Conservation (phyloP, 2,113 vertebrate species). For the Xenopus tropicalis region DNA sequence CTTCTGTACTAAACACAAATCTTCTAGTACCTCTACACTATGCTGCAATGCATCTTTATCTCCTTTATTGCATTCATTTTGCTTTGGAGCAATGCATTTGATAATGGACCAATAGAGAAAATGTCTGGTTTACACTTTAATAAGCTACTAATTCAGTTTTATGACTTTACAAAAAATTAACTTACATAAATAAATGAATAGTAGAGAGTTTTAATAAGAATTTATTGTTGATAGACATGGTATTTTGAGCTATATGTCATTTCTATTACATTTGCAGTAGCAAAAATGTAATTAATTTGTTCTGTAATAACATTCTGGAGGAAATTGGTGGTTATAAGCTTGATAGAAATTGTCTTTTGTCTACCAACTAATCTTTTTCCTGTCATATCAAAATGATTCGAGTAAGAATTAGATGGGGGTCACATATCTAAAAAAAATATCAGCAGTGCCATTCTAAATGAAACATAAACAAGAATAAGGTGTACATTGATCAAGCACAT, state of each 20-base stretch:
- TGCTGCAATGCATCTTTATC: not conserved
- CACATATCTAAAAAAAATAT: too few species aligned
- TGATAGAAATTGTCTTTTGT: too few species aligned
- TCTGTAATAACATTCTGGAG: not conserved
- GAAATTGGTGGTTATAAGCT: not conserved
- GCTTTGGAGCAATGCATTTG: too few species aligned
- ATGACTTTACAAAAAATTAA: not conserved
- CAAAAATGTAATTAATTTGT: not conserved
- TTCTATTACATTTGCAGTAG: not conserved
- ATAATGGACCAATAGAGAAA: too few species aligned
- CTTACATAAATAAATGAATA: not conserved
- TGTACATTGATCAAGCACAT: too few species aligned
- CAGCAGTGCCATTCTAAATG: too few species aligned
- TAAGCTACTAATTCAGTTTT: constrained; percentile 7
- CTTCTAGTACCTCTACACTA: too few species aligned
- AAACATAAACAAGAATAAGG: too few species aligned
- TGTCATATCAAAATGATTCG: too few species aligned
- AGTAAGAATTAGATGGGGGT: too few species aligned
- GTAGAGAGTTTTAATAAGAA: not conserved
- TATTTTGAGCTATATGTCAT: constrained; percentile 1
- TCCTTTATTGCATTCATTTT: not conserved
- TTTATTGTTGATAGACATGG: not conserved
- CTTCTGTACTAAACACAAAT: too few species aligned
- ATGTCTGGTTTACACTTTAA: not conserved
- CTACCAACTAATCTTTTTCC: too few species aligned